phyloP scores from a whole-genome alignment of 2,888 invertebrate species.

The Orthosia gothica region DNA sequence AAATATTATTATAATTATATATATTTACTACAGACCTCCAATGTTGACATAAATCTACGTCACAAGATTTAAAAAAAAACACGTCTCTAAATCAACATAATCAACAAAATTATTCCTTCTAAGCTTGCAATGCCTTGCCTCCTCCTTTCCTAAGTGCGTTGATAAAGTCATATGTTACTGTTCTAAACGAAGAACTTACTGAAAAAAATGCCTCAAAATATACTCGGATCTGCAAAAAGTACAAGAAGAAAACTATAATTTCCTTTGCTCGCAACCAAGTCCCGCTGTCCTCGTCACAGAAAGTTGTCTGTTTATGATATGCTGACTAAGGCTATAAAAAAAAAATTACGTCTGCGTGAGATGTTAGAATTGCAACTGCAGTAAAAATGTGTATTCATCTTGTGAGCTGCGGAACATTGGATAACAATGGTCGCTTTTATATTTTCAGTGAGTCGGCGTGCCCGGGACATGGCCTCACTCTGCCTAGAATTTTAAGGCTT shows the following conservation, averaged over 20 bases:
- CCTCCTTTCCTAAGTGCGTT: neutral
- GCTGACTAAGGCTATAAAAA: too few relatives aligned
- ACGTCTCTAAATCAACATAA: neutral
- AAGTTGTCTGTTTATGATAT: too few relatives aligned
- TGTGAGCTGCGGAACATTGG: slow-evolving; percentile 70
- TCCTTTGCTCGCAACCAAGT: too few relatives aligned
- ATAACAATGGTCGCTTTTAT: slow-evolving; percentile 78
- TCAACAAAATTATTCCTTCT: neutral
- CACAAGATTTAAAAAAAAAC: neutral
- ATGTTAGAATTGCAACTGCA: too few relatives aligned
- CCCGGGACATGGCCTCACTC: slow-evolving; percentile 58
- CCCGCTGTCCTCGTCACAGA: too few relatives aligned
- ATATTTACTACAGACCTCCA: neutral
- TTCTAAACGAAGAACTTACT: neutral
- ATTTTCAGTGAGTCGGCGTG: slow-evolving; percentile 73
- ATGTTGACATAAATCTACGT: neutral
- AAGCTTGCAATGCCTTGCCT: neutral
- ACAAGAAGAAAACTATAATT: too few relatives aligned
- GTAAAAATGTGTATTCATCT: slow-evolving; percentile 75
- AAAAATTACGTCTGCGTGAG: too few relatives aligned
- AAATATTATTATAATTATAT: too few relatives aligned
- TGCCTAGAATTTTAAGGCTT: slow-evolving; percentile 74
- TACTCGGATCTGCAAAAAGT: neutral
- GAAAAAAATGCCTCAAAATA: neutral
- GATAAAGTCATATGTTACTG: neutral